These are phyloP conservation scores for Apoderus coryli DNA, from an alignment of 2,888 invertebrate species.

Conservation along the genomic window DNA sequence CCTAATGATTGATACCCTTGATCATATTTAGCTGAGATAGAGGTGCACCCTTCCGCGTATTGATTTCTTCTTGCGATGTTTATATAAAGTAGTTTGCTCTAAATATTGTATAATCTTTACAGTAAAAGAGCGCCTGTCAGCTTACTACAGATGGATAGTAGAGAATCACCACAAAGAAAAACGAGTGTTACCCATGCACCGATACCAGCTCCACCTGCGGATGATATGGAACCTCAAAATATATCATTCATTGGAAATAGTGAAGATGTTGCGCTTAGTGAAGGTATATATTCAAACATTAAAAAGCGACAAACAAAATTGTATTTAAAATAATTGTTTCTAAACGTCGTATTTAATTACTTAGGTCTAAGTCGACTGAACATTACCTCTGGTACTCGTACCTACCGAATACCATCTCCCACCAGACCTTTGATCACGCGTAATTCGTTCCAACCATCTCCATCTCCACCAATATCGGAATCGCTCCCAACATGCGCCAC, in stretches of 20 bases:
- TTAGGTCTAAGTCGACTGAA: conserved; percentile 60
- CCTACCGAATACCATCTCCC: conserved; percentile 81
- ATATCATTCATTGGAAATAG: conserved; percentile 79
- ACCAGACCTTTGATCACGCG: conserved; percentile 58
- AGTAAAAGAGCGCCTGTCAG: conserved; percentile 32
- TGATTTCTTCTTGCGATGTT: too few relatives aligned
- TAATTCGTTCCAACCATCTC: conserved; percentile 40
- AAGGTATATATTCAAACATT: too few relatives aligned
- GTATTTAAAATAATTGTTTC: neutral
- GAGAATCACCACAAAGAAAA: conserved; percentile 25
- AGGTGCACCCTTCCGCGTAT: too few relatives aligned
- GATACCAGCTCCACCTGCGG: conserved; percentile 52
- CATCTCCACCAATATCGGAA: conserved; percentile 17
- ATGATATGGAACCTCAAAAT: conserved; percentile 87
- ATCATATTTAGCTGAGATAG: too few relatives aligned
- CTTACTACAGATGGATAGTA: conserved; percentile 35
- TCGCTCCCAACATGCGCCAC: conserved; percentile 9
- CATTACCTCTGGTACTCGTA: conserved; percentile 76
- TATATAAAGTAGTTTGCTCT: too few relatives aligned
- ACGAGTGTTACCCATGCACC: conserved; percentile 38
- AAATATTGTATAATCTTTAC: too few relatives aligned
- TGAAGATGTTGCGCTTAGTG: conserved; percentile 34
- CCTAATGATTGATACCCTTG: too few relatives aligned
- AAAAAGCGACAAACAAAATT: too few relatives aligned
- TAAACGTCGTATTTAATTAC: conserved; percentile 7